Evolutionary conservation across 2,888 invertebrate species (phyloP), one percentile per base, ranked within the genome.

Genomic region (Cataglyphis cursor): DNA sequence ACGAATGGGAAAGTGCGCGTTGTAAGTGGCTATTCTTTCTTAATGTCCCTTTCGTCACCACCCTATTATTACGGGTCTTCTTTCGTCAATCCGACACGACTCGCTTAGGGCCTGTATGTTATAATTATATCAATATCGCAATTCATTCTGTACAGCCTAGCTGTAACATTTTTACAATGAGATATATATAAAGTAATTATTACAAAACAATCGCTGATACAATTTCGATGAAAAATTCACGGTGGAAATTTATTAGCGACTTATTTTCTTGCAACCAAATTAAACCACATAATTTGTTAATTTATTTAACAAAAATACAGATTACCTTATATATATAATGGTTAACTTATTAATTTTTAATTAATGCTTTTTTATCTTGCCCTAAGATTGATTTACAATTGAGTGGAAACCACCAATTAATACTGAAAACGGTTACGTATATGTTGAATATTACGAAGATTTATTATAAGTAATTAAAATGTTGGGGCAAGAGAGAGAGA

Each of bases 1-100:
- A 96, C 97, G 84, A 97, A 97, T 94, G 98, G 98, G 87, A 97
- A 97, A 94, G 96, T 98, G 90, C 96, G 98, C 93, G 97, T 98
- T 97, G 98, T 98, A 96, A 97, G 98, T 96, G 78, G 81, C 90
- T 86, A 83, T 89, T 93, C 91, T 92, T 93, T 93, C 91, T 91
- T 91, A 90, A 92, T 89, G 83, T 87, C 65, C 88, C 92, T 93
- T 93, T 90, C 93, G 84, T 88, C 91, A 93, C 83, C 85, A 85
- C 86, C 78, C 89, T 83, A 88, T 92, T 91, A 92, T 92, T 90
- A 85, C 89, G 87, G 75, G 74, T 84, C 84, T 84, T 91, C 90
- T 92, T 92, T 92, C 92, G 91, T 91, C 90, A 93, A 93, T 48
- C 88, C 83, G 70, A 78, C 85, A 75, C 80, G 72, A 85, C 83